Percentiles rank a stretch among this genome's conserved stretches.
These are phyloP conservation scores for Serilophus lunatus DNA, from an alignment of 2,113 vertebrate genomes.

Conservation along the genomic window DNA sequence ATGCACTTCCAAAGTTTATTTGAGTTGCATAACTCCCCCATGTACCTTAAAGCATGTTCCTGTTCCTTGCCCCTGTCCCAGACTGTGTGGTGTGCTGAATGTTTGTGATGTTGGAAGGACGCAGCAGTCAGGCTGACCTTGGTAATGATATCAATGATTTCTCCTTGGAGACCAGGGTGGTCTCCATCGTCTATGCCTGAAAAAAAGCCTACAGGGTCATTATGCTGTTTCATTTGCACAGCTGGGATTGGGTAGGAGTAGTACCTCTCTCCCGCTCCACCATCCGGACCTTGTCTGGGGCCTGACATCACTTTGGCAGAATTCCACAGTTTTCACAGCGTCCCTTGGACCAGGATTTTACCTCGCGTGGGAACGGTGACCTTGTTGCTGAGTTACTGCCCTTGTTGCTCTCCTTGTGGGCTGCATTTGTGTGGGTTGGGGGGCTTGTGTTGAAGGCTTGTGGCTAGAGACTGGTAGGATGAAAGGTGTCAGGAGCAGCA, in stretches of 20 bases:
- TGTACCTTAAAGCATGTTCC: accelerated
- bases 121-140: background rate
- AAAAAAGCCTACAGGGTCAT: background rate
- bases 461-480: too few relatives aligned
- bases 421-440: accelerated
- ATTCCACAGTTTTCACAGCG: accelerated
- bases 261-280: too few relatives aligned
- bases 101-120: background rate
- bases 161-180: background rate
- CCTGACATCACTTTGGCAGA: background rate
- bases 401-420: background rate
- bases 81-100: accelerated
- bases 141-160: accelerated
- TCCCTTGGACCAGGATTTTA: background rate
- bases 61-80: background rate
- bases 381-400: background rate
- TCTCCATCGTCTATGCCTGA: background rate
- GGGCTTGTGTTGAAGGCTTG: accelerated
- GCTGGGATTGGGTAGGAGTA: background rate
- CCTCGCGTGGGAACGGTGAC: background rate
- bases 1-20: background rate
- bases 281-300: background rate
- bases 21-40: accelerated
- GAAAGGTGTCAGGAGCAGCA: background rate
- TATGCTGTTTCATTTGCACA: accelerated